A percentile compares a stretch with the other conserved stretches of the same genome.
phyloP scores from a whole-genome alignment of 1,140 invertebrate species.

The Zophobas morio region DNA sequence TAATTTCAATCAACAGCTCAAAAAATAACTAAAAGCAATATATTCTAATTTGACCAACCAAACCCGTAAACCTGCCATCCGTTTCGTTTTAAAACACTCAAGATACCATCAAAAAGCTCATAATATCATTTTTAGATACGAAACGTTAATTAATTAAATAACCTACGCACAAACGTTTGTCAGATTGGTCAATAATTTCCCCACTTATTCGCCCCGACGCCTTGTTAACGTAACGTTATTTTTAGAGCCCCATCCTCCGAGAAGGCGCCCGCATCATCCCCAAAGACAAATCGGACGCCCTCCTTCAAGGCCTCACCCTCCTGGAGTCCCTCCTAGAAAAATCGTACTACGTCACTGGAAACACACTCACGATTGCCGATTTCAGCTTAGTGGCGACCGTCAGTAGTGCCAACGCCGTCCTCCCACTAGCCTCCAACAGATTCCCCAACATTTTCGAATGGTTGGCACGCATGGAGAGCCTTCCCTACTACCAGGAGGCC shows the following conservation, averaged over 20 bases:
- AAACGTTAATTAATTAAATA: no score
- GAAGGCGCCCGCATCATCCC: conserved; percentile 55
- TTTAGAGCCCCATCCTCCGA: conserved; percentile 51
- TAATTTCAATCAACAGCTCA: no score
- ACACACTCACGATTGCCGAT: conserved; percentile 71
- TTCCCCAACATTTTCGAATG: conserved; percentile 57
- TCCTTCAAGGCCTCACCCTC: conserved; percentile 52
- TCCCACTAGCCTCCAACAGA: conserved; percentile 57
- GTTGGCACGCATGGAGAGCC: conserved; percentile 54
- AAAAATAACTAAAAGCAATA: no score
- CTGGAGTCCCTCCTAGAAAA: conserved; percentile 55
- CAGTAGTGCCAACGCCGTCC: conserved; percentile 64
- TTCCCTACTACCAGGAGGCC: conserved; percentile 58
- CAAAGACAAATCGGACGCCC: conserved; percentile 58
- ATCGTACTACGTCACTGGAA: conserved; percentile 61
- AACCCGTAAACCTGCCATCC: no score
- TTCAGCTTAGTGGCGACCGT: conserved; percentile 63
- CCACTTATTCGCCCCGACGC: no score
- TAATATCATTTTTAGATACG: no score
- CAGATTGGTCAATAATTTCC: neutral
- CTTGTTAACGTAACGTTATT: neutral
- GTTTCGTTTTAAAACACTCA: no score
- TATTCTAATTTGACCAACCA: no score
- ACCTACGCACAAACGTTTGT: no score
- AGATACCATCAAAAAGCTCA: no score